phyloP scores from a whole-genome alignment of 2,113 vertebrate genomes.

The Pionites leucogaster region DNA sequence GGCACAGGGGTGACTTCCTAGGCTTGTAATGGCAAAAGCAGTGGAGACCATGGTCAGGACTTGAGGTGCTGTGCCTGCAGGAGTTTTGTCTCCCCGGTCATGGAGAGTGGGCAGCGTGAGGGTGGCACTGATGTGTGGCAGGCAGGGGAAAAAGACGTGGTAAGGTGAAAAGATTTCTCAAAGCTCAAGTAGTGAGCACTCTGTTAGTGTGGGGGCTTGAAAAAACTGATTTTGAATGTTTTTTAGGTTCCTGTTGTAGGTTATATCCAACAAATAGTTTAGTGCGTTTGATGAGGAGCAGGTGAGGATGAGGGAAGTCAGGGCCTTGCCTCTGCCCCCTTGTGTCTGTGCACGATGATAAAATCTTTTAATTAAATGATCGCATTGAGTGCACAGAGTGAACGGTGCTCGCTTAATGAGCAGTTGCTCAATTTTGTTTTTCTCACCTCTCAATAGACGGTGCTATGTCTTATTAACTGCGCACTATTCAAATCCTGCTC shows the following conservation, averaged over 20 bases:
- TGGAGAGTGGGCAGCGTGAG: neutral
- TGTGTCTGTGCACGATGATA: constrained; percentile 37
- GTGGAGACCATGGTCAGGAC: neutral
- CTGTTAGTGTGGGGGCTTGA: neutral
- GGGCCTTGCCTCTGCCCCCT: constrained; percentile 61
- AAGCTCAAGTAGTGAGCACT: neutral
- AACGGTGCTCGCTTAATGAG: constrained; percentile 55
- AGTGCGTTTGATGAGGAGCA: neutral
- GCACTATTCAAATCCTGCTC: constrained; percentile 3
- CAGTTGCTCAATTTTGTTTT: constrained; percentile 65
- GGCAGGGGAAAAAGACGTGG: neutral
- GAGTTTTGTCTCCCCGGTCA: fast-evolving
- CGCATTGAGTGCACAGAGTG: constrained; percentile 51
- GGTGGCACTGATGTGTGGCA: neutral
- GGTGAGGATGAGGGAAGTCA: neutral
- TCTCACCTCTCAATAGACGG: neutral
- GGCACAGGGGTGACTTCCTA: neutral
- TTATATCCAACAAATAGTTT: neutral
- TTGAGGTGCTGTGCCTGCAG: fast-evolving
- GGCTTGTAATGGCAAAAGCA: neutral
- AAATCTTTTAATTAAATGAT: constrained; percentile 68
- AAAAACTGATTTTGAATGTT: fast-evolving
- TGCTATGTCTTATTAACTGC: constrained; percentile 17
- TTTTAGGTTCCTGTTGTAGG: neutral
- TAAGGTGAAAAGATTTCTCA: neutral